Evolutionary conservation across 2,888 invertebrate genomes (phyloP).

Genomic region (Odontothrips loti): DNA sequence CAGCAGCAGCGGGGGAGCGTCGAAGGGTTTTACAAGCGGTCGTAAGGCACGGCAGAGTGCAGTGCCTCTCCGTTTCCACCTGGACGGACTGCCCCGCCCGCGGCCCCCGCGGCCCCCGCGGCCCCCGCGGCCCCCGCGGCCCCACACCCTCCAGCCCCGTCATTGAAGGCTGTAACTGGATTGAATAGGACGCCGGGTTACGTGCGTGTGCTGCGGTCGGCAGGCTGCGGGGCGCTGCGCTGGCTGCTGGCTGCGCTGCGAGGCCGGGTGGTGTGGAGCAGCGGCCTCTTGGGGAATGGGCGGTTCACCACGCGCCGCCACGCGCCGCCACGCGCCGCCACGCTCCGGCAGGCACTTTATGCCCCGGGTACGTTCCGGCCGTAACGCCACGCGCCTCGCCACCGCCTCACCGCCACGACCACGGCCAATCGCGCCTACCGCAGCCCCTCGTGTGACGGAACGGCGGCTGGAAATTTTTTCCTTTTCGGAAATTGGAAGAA

Average conservation of each 20-base stretch:
- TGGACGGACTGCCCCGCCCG: neutral
- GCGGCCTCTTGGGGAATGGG: neutral
- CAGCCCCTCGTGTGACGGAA: too few species aligned
- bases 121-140: neutral
- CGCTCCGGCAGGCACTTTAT: neutral
- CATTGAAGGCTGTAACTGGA: neutral
- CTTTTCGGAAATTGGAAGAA: too few species aligned
- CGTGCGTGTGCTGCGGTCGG: too few species aligned
- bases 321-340: neutral
- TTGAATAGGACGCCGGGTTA: too few species aligned
- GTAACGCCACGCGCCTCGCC: neutral
- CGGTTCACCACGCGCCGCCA: neutral
- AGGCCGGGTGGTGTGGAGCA: too few species aligned
- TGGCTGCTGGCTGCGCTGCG: too few species aligned
- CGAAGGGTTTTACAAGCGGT: neutral
- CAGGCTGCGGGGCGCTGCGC: too few species aligned
- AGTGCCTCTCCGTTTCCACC: neutral
- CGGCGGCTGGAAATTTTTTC: too few species aligned
- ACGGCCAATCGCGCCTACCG: too few species aligned
- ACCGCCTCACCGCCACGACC: neutral
- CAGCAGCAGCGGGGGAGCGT: neutral
- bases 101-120: too few species aligned
- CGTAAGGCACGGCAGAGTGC: neutral
- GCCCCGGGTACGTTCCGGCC: neutral
- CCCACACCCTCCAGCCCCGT: neutral